Evolutionary conservation across 2,113 vertebrate species (phyloP).

Genomic region (Brachionichthys hirsutus): DNA sequence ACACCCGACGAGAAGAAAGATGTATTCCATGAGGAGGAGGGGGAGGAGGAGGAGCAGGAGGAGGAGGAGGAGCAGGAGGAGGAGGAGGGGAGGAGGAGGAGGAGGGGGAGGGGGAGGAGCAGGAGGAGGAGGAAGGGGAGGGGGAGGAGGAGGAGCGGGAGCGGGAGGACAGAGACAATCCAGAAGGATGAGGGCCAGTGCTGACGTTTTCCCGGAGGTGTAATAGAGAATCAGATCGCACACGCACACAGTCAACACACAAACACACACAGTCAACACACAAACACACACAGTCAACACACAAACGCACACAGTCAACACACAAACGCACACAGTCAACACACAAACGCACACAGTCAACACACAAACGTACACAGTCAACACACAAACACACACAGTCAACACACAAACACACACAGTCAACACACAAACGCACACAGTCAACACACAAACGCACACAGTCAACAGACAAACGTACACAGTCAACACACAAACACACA

Average conservation of each 20-base stretch:
- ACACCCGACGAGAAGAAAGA: background rate
- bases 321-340: conserved; percentile 24
- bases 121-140: too few species aligned
- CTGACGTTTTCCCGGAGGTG: background rate
- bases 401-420: too few species aligned
- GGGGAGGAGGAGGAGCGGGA: background rate
- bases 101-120: background rate
- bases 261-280: too few species aligned
- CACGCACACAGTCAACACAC: too few species aligned
- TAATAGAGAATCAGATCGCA: conserved; percentile 30
- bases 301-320: too few species aligned
- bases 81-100: background rate
- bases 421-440: too few species aligned
- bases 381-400: too few species aligned
- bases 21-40: background rate
- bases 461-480: conserved; percentile 10
- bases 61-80: background rate
- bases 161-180: conserved; percentile 2
- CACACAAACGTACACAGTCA: background rate
- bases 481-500: background rate
- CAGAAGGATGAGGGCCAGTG: background rate
- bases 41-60: background rate
- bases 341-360: conserved; percentile 1
- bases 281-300: too few species aligned
- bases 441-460: background rate